These are phyloP conservation scores for Schlechtendalia chinensis DNA, from an alignment of 1,140 invertebrate genomes.

Conservation along the genomic window DNA sequence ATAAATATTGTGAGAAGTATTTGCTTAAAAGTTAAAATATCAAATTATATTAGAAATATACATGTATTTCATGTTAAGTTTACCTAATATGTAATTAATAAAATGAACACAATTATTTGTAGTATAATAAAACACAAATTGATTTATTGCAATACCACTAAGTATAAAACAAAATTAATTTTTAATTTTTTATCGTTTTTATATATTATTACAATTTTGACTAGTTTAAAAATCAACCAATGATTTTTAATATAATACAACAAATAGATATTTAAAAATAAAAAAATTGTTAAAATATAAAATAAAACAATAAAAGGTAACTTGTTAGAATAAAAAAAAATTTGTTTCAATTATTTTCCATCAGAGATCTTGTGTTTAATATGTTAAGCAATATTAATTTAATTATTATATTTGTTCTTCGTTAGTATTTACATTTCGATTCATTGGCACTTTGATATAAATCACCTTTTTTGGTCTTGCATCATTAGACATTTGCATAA, in stretches of 20 bases:
- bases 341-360: neutral
- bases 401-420: slow-evolving; percentile 19
- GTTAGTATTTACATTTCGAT: slow-evolving; percentile 12
- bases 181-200: slow-evolving; percentile 7
- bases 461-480: slow-evolving; percentile 40
- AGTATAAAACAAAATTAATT: slow-evolving; percentile 1
- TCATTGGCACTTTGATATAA: slow-evolving; percentile 33
- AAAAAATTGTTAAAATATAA: neutral
- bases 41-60: too few relatives aligned
- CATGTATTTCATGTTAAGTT: too few relatives aligned
- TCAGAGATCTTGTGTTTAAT: neutral
- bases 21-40: neutral
- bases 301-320: slow-evolving; percentile 30
- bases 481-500: slow-evolving; percentile 36
- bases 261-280: neutral
- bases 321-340: slow-evolving; percentile 5
- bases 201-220: slow-evolving; percentile 18
- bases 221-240: slow-evolving; percentile 2
- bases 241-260: neutral
- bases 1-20: neutral
- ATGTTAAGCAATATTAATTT: neutral
- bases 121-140: neutral
- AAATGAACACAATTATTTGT: neutral
- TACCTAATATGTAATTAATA: too few relatives aligned
- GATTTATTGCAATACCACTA: slow-evolving; percentile 26